Evolutionary conservation across 2,797 vertebrate genomes (phyloP).

Genomic region (Acanthurus tractus): DNA sequence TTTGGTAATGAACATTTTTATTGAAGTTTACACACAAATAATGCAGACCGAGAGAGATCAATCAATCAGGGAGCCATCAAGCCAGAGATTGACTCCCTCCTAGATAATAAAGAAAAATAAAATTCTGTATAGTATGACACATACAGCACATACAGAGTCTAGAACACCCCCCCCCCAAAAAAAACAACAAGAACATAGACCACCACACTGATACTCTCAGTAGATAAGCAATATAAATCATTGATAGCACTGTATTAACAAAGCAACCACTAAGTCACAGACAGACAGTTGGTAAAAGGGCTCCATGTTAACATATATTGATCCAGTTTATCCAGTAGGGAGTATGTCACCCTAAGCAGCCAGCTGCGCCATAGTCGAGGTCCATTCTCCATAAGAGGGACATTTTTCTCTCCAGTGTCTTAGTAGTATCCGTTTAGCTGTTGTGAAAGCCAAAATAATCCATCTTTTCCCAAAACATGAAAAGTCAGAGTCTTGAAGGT

Average conservation of each 20-base stretch:
- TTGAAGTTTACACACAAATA: background rate
- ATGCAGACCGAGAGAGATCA: background rate
- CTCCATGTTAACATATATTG: background rate
- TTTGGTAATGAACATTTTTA: slow-evolving; percentile 1
- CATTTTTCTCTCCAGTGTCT: background rate
- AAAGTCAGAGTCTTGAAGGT: background rate
- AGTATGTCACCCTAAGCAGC: background rate
- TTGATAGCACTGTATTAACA: background rate
- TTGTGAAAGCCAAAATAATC: background rate
- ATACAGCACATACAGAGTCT: no score
- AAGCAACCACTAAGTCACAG: background rate
- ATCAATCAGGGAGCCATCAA: background rate
- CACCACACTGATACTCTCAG: background rate
- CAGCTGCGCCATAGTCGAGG: background rate
- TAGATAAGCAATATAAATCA: background rate
- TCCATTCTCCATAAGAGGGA: background rate
- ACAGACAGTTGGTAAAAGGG: background rate
- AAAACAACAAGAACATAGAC: background rate
- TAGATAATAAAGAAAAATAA: no score
- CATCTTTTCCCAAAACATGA: background rate
- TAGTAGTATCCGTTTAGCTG: background rate
- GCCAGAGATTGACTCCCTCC: background rate
- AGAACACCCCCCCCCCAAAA: background rate
- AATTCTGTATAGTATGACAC: no score
- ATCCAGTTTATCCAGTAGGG: background rate